These are phyloP conservation scores for Epinotia ramella DNA, from an alignment of 2,888 invertebrate genomes.

Conservation along the genomic window DNA sequence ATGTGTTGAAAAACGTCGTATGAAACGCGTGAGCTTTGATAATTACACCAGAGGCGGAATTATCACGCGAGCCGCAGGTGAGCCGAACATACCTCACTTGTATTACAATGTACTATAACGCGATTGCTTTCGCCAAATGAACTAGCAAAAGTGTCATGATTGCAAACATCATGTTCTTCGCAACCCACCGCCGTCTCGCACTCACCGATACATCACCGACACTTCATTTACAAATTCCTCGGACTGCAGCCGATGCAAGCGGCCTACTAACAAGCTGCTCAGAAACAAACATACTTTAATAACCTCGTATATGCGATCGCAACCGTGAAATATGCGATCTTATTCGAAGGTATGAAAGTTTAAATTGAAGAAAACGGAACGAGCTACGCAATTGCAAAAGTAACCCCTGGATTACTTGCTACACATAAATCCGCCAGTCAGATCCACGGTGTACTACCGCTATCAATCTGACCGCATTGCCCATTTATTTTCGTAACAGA, in stretches of 20 bases:
- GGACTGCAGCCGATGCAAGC: slow-evolving; percentile 12
- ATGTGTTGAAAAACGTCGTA: too few species aligned
- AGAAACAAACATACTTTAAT: slow-evolving; percentile 12
- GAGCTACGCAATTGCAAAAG: not conserved
- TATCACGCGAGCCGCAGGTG: too few species aligned
- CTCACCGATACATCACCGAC: slow-evolving; percentile 42
- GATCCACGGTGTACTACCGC: slow-evolving; percentile 31
- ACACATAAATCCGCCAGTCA: slow-evolving; percentile 19
- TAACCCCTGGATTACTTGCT: not conserved
- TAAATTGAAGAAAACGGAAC: not conserved
- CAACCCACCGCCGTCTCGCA: slow-evolving; percentile 57
- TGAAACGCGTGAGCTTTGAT: too few species aligned
- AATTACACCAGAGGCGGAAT: too few species aligned
- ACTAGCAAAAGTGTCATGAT: slow-evolving; percentile 47
- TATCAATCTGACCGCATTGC: slow-evolving; percentile 37
- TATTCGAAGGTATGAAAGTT: not conserved
- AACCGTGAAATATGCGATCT: not conserved
- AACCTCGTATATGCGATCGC: not conserved
- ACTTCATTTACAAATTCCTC: slow-evolving; percentile 38
- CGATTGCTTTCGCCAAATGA: not conserved
- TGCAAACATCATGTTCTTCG: slow-evolving; percentile 61
- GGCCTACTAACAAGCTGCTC: slow-evolving; percentile 30
- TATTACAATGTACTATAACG: too few species aligned
- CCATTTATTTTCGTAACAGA: slow-evolving; percentile 35
- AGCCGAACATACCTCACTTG: too few species aligned